These are phyloP conservation scores for Ylistrum balloti DNA, from an alignment of 1,140 invertebrate species.

Conservation along the genomic window DNA sequence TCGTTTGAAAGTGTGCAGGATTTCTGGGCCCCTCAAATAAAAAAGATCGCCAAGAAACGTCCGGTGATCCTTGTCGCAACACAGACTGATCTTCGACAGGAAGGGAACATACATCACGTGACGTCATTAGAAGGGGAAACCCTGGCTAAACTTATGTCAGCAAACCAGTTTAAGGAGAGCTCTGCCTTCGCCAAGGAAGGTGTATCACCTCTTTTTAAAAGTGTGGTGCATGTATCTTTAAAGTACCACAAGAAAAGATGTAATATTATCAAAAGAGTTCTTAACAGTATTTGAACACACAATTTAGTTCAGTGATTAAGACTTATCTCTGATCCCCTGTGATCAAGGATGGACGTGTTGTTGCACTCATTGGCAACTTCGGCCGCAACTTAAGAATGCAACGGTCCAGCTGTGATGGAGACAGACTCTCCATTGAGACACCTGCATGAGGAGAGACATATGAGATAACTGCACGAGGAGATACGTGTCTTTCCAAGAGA, in stretches of 20 bases:
- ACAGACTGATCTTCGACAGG: constrained; percentile 73
- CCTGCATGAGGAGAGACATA: background rate
- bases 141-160: constrained; percentile 87
- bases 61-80: constrained; percentile 91
- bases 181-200: constrained; percentile 94
- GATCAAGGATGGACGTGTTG: background rate
- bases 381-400: background rate
- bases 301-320: background rate
- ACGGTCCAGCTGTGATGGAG: background rate
- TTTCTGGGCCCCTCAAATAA: constrained; percentile 87
- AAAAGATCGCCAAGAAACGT: constrained; percentile 92
- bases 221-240: constrained; percentile 90
- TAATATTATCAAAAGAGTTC: constrained; percentile 67
- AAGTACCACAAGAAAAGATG: constrained; percentile 72
- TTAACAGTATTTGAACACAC: constrained; percentile 50
- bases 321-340: background rate
- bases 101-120: constrained; percentile 89
- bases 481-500: background rate
- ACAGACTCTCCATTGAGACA: background rate
- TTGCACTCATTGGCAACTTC: background rate
- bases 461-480: background rate
- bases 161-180: constrained; percentile 95
- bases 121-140: constrained; percentile 89
- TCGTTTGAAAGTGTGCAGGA: constrained; percentile 98
- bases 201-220: constrained; percentile 95